phyloP scores from a whole-genome alignment of 2,113 vertebrate species.

The Myiagra hebetior region DNA sequence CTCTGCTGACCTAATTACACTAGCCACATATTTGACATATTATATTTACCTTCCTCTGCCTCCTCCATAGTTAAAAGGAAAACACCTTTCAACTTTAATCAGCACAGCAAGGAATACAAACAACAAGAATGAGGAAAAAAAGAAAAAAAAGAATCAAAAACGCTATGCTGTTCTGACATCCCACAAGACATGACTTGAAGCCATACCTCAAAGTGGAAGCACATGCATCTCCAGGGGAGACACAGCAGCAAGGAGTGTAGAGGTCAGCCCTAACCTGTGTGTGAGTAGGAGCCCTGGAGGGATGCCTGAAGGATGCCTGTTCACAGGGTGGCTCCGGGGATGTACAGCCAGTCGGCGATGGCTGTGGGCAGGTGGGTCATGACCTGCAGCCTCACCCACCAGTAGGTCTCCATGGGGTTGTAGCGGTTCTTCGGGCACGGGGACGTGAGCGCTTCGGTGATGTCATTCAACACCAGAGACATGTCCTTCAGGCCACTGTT shows the following conservation, averaged over 20 bases:
- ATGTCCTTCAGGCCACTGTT: slow-evolving; percentile 72
- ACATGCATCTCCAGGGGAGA: background rate
- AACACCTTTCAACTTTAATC: background rate
- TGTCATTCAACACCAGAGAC: slow-evolving; percentile 72
- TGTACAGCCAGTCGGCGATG: slow-evolving; percentile 80
- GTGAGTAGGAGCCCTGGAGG: background rate
- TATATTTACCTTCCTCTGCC: background rate
- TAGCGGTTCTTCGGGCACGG: slow-evolving; percentile 76
- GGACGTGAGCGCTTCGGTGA: slow-evolving; percentile 77
- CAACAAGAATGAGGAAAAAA: background rate
- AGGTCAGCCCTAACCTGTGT: background rate
- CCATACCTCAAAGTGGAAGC: background rate
- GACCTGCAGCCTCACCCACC: slow-evolving; percentile 81
- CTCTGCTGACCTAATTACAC: slow-evolving; percentile 17
- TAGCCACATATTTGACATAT: background rate
- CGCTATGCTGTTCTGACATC: background rate
- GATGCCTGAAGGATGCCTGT: background rate
- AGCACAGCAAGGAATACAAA: background rate
- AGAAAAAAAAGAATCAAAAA: background rate
- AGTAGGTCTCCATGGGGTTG: slow-evolving; percentile 79
- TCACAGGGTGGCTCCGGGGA: slow-evolving; percentile 41
- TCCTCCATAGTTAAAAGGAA: background rate
- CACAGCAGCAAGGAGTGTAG: background rate
- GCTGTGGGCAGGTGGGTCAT: slow-evolving; percentile 81
- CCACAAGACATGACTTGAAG: background rate